phyloP scores from a whole-genome alignment of 2,113 vertebrate genomes.

The Bombycilla garrulus region DNA sequence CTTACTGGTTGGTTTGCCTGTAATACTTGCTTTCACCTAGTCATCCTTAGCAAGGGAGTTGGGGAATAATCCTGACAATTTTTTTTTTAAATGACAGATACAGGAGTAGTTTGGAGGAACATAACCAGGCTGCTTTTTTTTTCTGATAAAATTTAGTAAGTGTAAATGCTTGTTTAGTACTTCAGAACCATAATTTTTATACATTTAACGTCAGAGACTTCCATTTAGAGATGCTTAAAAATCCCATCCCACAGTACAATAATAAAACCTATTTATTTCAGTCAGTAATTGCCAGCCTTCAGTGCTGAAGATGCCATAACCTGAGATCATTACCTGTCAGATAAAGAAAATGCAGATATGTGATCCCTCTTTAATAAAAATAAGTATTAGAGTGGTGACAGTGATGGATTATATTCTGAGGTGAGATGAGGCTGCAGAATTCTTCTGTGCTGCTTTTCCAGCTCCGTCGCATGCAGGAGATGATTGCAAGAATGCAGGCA shows the following conservation, averaged over 20 bases:
- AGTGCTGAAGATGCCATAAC: neutral
- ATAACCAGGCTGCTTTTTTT: neutral
- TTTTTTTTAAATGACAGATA: neutral
- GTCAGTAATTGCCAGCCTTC: neutral
- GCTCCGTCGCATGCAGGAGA: slow-evolving; percentile 98
- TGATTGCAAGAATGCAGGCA: slow-evolving; percentile 96
- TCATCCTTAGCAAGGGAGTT: neutral
- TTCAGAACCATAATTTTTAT: neutral
- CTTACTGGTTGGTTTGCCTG: neutral
- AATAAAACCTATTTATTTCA: neutral
- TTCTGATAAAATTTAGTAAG: neutral
- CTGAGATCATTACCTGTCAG: neutral
- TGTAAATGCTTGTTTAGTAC: neutral
- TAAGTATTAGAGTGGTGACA: neutral
- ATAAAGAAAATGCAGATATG: neutral
- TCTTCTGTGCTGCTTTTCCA: slow-evolving; percentile 39
- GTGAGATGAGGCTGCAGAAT: neutral
- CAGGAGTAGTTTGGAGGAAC: neutral
- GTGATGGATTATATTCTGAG: neutral
- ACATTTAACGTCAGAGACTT: neutral
- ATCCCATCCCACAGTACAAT: neutral
- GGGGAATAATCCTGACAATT: neutral
- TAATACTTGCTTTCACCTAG: neutral
- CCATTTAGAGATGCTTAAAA: neutral
- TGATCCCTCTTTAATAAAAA: neutral